phyloP scores from a whole-genome alignment of 2,113 vertebrate species.

The Myanophis thanlyinensis region DNA sequence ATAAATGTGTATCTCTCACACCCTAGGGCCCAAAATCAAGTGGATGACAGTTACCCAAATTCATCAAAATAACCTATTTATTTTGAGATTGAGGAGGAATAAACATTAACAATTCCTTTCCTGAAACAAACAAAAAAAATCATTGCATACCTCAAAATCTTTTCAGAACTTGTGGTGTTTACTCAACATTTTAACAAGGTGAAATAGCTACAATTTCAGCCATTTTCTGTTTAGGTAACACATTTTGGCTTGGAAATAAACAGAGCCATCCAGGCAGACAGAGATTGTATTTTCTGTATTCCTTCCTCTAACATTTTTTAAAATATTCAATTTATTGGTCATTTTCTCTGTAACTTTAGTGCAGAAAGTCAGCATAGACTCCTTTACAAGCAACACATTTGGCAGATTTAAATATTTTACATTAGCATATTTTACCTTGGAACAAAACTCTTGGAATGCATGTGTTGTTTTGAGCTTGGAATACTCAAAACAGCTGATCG shows the following conservation, averaged over 20 bases:
- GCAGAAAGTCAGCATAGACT: background rate
- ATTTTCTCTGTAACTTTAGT: background rate
- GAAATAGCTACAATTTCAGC: background rate
- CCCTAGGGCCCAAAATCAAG: background rate
- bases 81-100: background rate
- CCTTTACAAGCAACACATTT: background rate
- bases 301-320: background rate
- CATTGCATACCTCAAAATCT: background rate
- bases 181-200: background rate
- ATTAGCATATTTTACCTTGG: background rate
- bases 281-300: background rate
- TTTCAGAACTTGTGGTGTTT: background rate
- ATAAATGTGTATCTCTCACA: background rate
- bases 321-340: background rate
- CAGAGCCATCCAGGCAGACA: background rate
- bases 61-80: background rate
- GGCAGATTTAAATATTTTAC: background rate
- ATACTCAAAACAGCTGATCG: background rate
- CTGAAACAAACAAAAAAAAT: background rate
- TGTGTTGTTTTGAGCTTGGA: background rate
- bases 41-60: background rate
- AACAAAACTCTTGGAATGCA: background rate
- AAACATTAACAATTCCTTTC: background rate
- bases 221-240: background rate
- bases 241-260: background rate